Evolutionary conservation across 2,113 vertebrate species (phyloP).

Genomic region (Calidris pugnax): DNA sequence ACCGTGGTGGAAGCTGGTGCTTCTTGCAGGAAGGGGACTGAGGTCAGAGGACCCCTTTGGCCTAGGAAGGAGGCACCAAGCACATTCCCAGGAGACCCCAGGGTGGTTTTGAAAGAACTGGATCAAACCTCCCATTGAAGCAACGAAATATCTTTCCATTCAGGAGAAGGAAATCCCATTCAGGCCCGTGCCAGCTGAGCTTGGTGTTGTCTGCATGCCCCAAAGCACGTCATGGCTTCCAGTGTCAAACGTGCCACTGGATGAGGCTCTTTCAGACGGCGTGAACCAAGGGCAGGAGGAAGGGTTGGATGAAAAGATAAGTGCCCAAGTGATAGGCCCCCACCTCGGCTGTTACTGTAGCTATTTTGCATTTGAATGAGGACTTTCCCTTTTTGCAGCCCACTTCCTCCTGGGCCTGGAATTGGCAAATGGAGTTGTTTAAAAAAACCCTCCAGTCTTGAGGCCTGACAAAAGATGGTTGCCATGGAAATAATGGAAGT

Average conservation of each 20-base stretch:
- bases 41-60: background rate
- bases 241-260: background rate
- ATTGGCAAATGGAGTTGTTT: constrained; percentile 15
- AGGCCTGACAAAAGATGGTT: constrained; percentile 25
- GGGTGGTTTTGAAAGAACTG: background rate
- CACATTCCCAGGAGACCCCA: background rate
- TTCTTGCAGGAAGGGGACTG: background rate
- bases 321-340: background rate
- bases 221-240: background rate
- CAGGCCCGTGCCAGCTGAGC: background rate
- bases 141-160: background rate
- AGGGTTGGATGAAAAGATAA: background rate
- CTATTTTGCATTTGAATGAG: constrained; percentile 31
- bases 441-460: background rate
- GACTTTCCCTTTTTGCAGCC: background rate
- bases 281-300: background rate
- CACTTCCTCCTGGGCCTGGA: constrained; percentile 28
- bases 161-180: background rate
- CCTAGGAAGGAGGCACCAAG: background rate
- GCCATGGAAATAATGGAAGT: constrained; percentile 52
- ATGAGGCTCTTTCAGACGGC: background rate
- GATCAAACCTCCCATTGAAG: background rate
- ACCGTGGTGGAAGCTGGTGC: background rate
- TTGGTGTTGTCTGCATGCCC: background rate
- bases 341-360: background rate